phyloP scores from a whole-genome alignment of 2,797 vertebrate species.

The Sarcoramphus papa region DNA sequence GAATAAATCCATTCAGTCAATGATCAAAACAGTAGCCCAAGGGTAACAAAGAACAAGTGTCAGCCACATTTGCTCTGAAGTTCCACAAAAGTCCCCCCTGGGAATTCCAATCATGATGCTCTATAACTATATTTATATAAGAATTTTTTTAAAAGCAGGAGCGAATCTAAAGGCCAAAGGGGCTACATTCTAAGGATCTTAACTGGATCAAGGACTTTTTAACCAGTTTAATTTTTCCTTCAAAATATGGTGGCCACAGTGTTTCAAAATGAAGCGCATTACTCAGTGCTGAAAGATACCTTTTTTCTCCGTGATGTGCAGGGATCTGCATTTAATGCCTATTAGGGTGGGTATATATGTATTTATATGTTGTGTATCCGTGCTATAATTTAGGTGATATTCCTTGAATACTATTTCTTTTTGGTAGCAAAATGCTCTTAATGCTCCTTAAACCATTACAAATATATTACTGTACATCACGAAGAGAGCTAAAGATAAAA shows the following conservation, averaged over 20 bases:
- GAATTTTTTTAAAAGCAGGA: background rate
- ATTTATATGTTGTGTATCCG: background rate
- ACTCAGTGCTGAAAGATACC: background rate
- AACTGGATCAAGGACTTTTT: background rate
- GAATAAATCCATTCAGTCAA: slow-evolving; percentile 53
- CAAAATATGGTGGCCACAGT: background rate
- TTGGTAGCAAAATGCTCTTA: background rate
- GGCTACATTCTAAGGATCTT: background rate
- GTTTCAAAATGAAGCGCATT: background rate
- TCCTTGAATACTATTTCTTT: background rate
- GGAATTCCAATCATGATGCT: slow-evolving; percentile 52
- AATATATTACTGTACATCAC: background rate
- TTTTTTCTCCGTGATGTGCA: background rate
- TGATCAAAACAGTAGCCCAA: slow-evolving; percentile 74
- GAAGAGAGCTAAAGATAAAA: background rate
- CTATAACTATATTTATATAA: slow-evolving; percentile 56
- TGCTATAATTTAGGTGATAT: background rate
- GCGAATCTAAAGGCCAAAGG: background rate
- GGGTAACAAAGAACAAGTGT: slow-evolving; percentile 72
- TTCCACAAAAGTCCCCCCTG: slow-evolving; percentile 58
- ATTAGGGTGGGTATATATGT: background rate
- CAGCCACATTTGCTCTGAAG: slow-evolving; percentile 68
- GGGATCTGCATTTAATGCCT: background rate
- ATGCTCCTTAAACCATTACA: background rate
- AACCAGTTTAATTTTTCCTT: background rate